phyloP scores from a whole-genome alignment of 2,888 invertebrate genomes.

The Ernsta delagoae region DNA sequence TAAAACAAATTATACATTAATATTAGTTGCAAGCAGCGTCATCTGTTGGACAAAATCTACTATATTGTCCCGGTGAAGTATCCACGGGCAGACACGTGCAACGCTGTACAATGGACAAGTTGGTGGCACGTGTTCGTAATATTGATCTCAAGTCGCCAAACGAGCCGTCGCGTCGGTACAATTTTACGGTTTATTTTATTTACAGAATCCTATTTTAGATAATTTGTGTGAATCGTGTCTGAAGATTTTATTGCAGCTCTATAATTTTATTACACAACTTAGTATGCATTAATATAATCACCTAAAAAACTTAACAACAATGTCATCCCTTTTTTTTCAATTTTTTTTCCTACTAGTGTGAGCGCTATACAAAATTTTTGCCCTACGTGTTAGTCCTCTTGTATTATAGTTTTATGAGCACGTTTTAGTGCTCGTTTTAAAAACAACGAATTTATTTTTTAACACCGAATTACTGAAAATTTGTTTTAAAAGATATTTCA shows the following conservation, averaged over 20 bases:
- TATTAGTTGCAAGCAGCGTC: constrained; percentile 8
- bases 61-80: constrained; percentile 22
- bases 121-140: constrained; percentile 40
- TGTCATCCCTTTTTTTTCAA: constrained; percentile 15
- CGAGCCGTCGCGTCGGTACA: constrained; percentile 45
- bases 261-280: no score
- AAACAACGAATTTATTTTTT: constrained; percentile 36
- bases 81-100: not conserved
- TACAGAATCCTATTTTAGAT: constrained; percentile 40
- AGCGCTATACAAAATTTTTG: constrained; percentile 17
- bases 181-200: constrained; percentile 34
- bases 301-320: constrained; percentile 25
- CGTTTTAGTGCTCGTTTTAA: constrained; percentile 51
- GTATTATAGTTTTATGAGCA: constrained; percentile 40
- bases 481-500: constrained; percentile 19
- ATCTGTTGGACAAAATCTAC: not conserved
- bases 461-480: constrained; percentile 22
- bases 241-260: constrained; percentile 26
- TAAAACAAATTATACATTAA: not conserved
- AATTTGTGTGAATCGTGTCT: constrained; percentile 36
- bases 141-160: constrained; percentile 57
- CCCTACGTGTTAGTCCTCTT: constrained; percentile 10
- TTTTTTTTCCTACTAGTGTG: constrained; percentile 4
- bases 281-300: not conserved
- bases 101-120: constrained; percentile 34